Base-by-base conservation (phyloP, 2,888 invertebrate genomes). In the Tinea pellionella region DNA sequence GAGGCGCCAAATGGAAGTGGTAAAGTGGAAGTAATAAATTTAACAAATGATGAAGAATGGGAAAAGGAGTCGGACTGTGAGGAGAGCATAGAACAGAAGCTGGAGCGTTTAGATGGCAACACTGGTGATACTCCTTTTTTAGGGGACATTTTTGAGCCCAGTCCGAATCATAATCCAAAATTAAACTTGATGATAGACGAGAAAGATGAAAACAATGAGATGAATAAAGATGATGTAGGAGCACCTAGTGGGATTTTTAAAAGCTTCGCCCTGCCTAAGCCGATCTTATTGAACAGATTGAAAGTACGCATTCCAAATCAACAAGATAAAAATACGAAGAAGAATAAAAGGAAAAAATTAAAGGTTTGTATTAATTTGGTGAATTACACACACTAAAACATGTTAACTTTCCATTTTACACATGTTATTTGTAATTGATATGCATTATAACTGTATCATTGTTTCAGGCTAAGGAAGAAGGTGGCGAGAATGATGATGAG, bases 261-360 rank as follows among this genome's bases (percentile, higher is more conserved):
- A 77, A 88, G 88, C 65, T 88, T 88, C 63, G 88, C 88, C 19
- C 68, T 86, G 55, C 88, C 88, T 9, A 88, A 88, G 73, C 88
- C 88, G 15, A 80, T 88, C 56, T 66, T 87, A 65, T 69, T 88
- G 64, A 87, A 85, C 73, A 78, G 85, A 66, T 74, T 87, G 64
- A 88, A 85, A 74, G 67, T 83, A 64, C 68, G 80, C 3, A 74
- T 42, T 41, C 59, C 82, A 56, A 84, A 84, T 74, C 68, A 73
- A 61, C 67, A 74, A 59, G 83, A 81, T 56, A 82, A 77, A 62
- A 63, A 60, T 65, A 66, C 69, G 13, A 79, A 74, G 68, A 77
- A 69, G 66, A 64, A 64, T 63, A 78, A 72, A 66, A 66, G 67
- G 63, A 82, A 71, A 67, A 83, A 84, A 83, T 12, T 37, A 4